These are phyloP conservation scores for Calephelis virginiensis DNA, from an alignment of 1,140 invertebrate species.

Conservation along the genomic window DNA sequence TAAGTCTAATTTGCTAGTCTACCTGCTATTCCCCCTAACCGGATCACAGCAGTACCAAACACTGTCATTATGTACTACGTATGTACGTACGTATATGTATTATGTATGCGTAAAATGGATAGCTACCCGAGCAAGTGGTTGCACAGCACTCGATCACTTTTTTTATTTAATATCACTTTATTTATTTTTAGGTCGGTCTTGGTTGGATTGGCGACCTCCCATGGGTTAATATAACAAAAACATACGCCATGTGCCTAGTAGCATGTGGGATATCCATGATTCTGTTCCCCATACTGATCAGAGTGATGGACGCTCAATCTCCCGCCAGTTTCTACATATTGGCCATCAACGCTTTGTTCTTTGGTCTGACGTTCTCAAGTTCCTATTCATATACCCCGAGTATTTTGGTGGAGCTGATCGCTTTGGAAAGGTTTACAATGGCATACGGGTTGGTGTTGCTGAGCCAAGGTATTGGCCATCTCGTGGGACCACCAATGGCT, in stretches of 20 bases:
- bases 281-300: constrained; percentile 82
- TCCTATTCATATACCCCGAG: constrained; percentile 93
- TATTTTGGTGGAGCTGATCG: constrained; percentile 89
- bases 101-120: no score
- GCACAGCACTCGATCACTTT: no score
- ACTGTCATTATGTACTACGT: no score
- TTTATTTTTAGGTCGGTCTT: constrained; percentile 82
- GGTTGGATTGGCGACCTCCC: constrained; percentile 94
- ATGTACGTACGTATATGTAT: no score
- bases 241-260: constrained; percentile 88
- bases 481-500: constrained; percentile 82
- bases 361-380: constrained; percentile 91
- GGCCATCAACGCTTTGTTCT: constrained; percentile 81
- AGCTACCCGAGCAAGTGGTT: no score
- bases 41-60: no score
- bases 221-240: constrained; percentile 90
- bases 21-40: no score
- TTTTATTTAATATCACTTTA: no score
- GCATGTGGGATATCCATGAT: constrained; percentile 86
- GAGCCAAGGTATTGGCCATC: constrained; percentile 88
- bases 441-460: constrained; percentile 93
- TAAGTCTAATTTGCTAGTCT: no score
- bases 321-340: constrained; percentile 81
- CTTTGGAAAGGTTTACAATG: constrained; percentile 88
- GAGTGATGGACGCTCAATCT: constrained; percentile 59